These are phyloP conservation scores for Dolichallabes microphthalmus DNA, from an alignment of 2,113 vertebrate species.

Conservation along the genomic window DNA sequence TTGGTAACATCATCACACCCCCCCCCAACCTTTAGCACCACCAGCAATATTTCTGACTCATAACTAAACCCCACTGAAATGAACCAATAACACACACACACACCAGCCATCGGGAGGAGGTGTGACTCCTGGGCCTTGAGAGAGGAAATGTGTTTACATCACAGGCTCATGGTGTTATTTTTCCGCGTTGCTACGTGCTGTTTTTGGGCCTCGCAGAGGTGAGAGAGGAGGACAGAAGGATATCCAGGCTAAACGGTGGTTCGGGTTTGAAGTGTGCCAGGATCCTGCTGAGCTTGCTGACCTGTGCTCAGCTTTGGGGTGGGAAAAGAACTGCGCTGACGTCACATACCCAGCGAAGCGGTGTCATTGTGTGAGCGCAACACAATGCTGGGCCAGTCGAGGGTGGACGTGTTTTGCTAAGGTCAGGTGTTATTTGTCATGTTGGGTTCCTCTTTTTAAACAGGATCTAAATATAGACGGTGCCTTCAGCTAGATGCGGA, in stretches of 20 bases:
- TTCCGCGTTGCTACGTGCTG: slow-evolving; percentile 68
- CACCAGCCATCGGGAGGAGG: slow-evolving; percentile 29
- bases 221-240: slow-evolving; percentile 65
- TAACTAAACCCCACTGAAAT: slow-evolving; percentile 22
- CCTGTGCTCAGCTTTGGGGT: slow-evolving; percentile 38
- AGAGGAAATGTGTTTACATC: slow-evolving; percentile 77
- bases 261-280: slow-evolving; percentile 44
- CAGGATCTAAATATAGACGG: slow-evolving; percentile 39
- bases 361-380: slow-evolving; percentile 42
- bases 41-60: slow-evolving; percentile 20
- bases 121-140: slow-evolving; percentile 38
- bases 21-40: slow-evolving; percentile 52
- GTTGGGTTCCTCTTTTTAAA: slow-evolving; percentile 33
- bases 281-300: slow-evolving; percentile 51
- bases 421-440: slow-evolving; percentile 52
- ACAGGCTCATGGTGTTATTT: slow-evolving; percentile 67
- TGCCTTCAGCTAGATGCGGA: no score
- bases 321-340: slow-evolving; percentile 35
- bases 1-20: slow-evolving; percentile 57
- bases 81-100: slow-evolving; percentile 58
- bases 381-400: slow-evolving; percentile 42
- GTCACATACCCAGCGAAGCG: slow-evolving; percentile 44
- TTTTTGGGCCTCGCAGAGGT: slow-evolving; percentile 60
- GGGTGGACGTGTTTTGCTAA: slow-evolving; percentile 41
- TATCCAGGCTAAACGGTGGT: slow-evolving; percentile 64